Percentiles rank a stretch among this genome's conserved stretches.
Conservation (phyloP, 2,888 invertebrate species). For the Ashinkailepas kermadecensis region DNA sequence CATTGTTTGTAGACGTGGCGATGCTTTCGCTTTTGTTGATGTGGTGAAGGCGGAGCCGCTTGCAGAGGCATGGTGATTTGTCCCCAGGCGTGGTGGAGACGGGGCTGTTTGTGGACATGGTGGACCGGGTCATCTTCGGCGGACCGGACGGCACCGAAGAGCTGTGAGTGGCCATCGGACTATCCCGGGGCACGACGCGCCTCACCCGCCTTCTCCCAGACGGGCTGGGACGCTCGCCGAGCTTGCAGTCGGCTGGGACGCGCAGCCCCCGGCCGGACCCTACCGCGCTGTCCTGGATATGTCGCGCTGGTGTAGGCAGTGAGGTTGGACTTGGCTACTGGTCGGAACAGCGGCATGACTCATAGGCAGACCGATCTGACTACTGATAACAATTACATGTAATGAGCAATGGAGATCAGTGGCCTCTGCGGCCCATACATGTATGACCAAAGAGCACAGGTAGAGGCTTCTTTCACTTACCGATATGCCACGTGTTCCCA, state of each 20-base stretch:
- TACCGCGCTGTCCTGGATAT: not conserved
- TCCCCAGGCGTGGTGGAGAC: slow-evolving; percentile 4
- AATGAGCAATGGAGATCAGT: too few species aligned
- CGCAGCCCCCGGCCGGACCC: not conserved
- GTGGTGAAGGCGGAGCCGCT: too few species aligned
- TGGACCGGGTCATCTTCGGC: not conserved
- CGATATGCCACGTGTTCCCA: too few species aligned
- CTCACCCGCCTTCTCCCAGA: not conserved
- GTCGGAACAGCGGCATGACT: not conserved
- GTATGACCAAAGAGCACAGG: too few species aligned
- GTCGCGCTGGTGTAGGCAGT: not conserved
- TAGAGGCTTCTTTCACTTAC: too few species aligned
- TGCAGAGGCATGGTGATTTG: too few species aligned
- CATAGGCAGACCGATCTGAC: not conserved
- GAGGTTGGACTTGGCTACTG: not conserved
- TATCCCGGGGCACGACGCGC: not conserved
- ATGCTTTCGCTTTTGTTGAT: too few species aligned
- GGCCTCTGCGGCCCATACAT: too few species aligned
- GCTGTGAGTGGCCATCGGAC: not conserved
- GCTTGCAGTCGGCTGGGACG: not conserved
- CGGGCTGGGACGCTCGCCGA: not conserved
- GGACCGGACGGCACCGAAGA: slow-evolving; percentile 1
- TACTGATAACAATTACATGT: too few species aligned
- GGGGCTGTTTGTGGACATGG: slow-evolving; percentile 13
- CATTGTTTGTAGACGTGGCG: too few species aligned